phyloP scores from a whole-genome alignment of 2,888 invertebrate genomes.

The Lithophane semibrunnea region DNA sequence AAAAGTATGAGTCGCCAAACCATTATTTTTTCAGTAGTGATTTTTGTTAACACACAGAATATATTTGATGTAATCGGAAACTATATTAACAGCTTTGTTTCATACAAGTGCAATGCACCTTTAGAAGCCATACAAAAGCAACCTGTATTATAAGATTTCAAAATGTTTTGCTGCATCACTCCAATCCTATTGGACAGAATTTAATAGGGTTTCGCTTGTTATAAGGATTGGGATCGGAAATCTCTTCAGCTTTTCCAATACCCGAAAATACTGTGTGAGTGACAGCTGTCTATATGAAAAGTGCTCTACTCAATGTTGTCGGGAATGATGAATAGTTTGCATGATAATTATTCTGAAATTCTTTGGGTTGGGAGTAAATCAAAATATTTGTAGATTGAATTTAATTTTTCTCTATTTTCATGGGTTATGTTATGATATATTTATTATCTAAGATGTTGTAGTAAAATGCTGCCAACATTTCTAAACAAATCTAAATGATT shows the following conservation, averaged over 20 bases:
- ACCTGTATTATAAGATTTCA: background rate
- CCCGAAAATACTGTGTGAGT: constrained; percentile 23
- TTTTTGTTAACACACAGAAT: too few species aligned
- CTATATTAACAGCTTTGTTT: background rate
- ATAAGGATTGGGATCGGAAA: constrained; percentile 4
- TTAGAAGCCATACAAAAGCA: constrained; percentile 28
- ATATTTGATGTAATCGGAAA: background rate
- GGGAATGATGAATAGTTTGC: constrained; percentile 6
- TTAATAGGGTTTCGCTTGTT: constrained; percentile 33
- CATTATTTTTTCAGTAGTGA: background rate
- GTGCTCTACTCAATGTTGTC: background rate
- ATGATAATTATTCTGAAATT: constrained; percentile 1
- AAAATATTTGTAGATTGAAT: constrained; percentile 14
- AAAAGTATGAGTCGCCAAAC: background rate
- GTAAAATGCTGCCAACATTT: background rate
- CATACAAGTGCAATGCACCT: constrained; percentile 9
- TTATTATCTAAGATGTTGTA: background rate
- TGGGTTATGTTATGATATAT: background rate
- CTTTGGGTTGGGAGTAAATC: background rate
- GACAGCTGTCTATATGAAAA: constrained; percentile 17
- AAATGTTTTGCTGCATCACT: constrained; percentile 29
- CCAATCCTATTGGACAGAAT: constrained; percentile 13
- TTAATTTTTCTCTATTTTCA: background rate
- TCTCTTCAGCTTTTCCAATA: constrained; percentile 19
- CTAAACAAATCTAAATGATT: too few species aligned